phyloP scores from a whole-genome alignment of 1,140 invertebrate species.

The Scaptomyza pallida region DNA sequence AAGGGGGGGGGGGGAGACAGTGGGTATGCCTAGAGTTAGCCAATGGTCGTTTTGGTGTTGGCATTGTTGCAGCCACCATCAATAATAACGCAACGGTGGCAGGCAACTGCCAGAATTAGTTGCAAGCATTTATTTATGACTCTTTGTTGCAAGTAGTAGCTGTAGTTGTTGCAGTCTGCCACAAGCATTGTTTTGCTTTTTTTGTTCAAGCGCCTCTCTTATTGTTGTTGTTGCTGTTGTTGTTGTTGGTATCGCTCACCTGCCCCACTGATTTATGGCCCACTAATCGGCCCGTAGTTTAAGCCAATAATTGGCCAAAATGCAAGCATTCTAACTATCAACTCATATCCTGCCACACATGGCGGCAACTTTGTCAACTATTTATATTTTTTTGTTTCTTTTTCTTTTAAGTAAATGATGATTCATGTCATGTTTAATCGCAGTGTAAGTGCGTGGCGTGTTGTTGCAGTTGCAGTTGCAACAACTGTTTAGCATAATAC shows the following conservation, averaged over 20 bases:
- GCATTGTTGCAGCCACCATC: constrained; percentile 67
- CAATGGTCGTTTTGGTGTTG: neutral
- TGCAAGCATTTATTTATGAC: constrained; percentile 78
- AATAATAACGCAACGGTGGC: constrained; percentile 79
- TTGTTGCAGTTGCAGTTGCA: constrained; percentile 13
- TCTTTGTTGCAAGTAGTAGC: constrained; percentile 58
- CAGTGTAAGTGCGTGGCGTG: constrained; percentile 45
- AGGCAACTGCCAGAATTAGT: constrained; percentile 76
- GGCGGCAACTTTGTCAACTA: constrained; percentile 6
- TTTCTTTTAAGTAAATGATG: neutral
- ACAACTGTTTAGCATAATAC: constrained; percentile 72
- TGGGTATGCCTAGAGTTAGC: neutral
- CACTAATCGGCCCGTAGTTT: constrained; percentile 33
- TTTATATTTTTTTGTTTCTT: neutral
- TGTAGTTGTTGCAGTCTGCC: neutral
- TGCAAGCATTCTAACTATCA: neutral
- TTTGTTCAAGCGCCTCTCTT: constrained; percentile 31
- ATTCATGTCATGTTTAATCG: neutral
- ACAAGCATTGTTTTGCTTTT: constrained; percentile 38
- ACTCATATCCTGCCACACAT: constrained; percentile 26
- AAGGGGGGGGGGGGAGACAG: neutral
- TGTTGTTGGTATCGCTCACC: constrained; percentile 18
- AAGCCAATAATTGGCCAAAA: constrained; percentile 38
- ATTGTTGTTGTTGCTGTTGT: neutral
- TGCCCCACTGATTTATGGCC: constrained; percentile 46